Conservation (phyloP, 2,113 vertebrate genomes). For the Oenanthe oenanthe region DNA sequence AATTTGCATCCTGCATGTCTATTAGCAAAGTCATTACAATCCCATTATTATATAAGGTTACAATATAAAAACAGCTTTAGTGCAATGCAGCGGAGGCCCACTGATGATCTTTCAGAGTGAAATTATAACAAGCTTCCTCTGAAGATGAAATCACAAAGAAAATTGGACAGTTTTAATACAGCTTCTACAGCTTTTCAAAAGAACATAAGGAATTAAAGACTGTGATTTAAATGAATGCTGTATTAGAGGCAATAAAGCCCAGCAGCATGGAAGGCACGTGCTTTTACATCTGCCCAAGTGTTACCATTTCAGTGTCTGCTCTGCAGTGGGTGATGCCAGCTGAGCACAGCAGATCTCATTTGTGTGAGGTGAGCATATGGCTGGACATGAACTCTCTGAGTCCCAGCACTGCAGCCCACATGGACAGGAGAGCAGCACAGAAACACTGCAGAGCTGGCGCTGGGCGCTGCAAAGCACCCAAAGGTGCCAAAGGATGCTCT, state of each 20-base stretch:
- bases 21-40: conserved; percentile 8
- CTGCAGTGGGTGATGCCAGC: not conserved
- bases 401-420: not conserved
- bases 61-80: not conserved
- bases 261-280: not conserved
- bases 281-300: not conserved
- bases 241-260: not conserved
- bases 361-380: not conserved
- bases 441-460: not conserved
- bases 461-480: not conserved
- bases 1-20: not conserved
- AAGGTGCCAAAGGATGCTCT: not conserved
- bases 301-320: not conserved
- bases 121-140: not conserved
- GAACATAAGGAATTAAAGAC: not conserved
- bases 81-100: not conserved
- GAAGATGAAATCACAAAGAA: not conserved
- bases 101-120: not conserved
- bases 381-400: not conserved
- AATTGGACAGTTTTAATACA: not conserved
- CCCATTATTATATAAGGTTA: not conserved
- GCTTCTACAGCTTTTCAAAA: not conserved
- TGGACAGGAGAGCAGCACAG: not conserved
- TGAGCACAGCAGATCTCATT: not conserved
- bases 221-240: not conserved